These are phyloP conservation scores for Phodopus roborovskii DNA, from an alignment of 2,113 vertebrate species.

Conservation along the genomic window DNA sequence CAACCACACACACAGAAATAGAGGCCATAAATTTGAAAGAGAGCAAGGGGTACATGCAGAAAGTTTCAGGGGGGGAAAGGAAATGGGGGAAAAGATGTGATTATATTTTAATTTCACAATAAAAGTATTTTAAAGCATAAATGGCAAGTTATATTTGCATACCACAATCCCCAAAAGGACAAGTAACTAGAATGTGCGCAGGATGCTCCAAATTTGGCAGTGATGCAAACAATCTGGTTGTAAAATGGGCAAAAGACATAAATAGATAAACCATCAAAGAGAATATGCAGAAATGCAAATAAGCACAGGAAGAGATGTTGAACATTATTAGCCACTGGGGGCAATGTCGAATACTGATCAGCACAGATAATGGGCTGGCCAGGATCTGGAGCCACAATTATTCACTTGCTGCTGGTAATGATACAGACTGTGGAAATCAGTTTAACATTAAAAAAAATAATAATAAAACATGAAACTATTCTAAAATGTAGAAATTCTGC, in stretches of 20 bases:
- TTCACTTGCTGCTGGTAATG: not conserved
- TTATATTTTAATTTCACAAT: not conserved
- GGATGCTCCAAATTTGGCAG: not conserved
- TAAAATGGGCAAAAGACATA: not conserved
- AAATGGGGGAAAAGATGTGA: not conserved
- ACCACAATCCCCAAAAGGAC: not conserved
- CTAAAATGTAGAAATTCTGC: not conserved
- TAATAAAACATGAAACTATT: not conserved
- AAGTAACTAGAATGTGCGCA: not conserved
- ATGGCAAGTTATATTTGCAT: not conserved
- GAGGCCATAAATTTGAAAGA: not conserved
- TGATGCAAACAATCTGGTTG: conserved; percentile 10
- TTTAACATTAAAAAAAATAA: not conserved
- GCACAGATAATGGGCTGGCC: not conserved
- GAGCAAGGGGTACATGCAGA: no score
- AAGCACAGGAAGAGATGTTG: not conserved
- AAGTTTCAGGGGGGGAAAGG: no score
- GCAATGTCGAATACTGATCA: not conserved
- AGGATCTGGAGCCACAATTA: not conserved
- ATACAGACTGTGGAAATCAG: not conserved
- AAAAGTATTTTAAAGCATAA: not conserved
- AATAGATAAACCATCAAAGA: conserved; percentile 5
- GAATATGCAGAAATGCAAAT: not conserved
- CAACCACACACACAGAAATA: not conserved
- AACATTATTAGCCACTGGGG: not conserved